phyloP scores from a whole-genome alignment of 2,888 invertebrate genomes.

The Caenorhabditis sp. region DNA sequence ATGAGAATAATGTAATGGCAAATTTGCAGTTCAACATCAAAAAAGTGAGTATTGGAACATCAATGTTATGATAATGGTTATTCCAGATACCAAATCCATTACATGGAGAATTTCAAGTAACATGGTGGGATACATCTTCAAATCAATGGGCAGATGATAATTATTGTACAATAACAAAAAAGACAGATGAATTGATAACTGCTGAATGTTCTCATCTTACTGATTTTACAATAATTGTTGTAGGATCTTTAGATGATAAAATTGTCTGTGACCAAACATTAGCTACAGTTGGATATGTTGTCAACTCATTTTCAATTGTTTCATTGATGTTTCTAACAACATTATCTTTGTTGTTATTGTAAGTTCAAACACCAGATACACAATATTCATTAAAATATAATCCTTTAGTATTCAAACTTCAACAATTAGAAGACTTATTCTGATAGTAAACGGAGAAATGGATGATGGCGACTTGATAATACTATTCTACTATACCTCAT shows the following conservation, averaged over 20 bases:
- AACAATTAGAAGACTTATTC: background rate
- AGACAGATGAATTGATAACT: slow-evolving; percentile 30
- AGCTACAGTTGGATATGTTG: slow-evolving; percentile 25
- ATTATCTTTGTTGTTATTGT: slow-evolving; percentile 20
- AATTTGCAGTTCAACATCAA: slow-evolving; percentile 39
- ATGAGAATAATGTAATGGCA: slow-evolving; percentile 18
- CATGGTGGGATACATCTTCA: slow-evolving; percentile 41
- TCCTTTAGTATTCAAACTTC: background rate
- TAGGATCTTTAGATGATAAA: slow-evolving; percentile 33
- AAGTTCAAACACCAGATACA: slow-evolving; percentile 6
- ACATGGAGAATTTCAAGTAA: slow-evolving; percentile 40
- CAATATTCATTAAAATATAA: background rate
- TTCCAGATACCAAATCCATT: slow-evolving; percentile 41
- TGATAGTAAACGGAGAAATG: background rate
- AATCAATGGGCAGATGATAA: slow-evolving; percentile 37
- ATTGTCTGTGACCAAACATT: slow-evolving; percentile 39
- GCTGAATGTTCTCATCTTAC: slow-evolving; percentile 58
- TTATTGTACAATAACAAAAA: slow-evolving; percentile 28
- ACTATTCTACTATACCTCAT: slow-evolving; percentile 10
- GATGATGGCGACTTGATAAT: slow-evolving; percentile 14
- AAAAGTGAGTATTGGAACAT: slow-evolving; percentile 8
- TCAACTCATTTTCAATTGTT: slow-evolving; percentile 32
- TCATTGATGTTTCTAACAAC: slow-evolving; percentile 25
- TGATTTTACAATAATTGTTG: slow-evolving; percentile 57
- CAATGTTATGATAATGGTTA: background rate